Evolutionary conservation across 2,113 vertebrate species (phyloP), one percentile per base, ranked within the genome.

Genomic region (Lepus timidus): DNA sequence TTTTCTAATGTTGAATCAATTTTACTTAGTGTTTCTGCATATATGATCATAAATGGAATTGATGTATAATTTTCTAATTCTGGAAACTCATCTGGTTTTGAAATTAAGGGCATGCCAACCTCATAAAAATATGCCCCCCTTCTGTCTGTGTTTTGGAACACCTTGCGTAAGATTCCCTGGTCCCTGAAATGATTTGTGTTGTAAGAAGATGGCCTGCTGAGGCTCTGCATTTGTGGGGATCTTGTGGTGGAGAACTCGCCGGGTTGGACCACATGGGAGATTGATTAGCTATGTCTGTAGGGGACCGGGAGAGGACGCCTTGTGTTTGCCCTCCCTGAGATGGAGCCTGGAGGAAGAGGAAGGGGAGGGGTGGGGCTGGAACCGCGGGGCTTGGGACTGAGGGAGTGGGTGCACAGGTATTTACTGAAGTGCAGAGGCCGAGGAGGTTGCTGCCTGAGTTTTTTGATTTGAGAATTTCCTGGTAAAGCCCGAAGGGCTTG

Each of bases 111-210:
- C 55, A 58, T 25, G 12, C 19, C 85, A 74, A 14, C 52, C 27
- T 87, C 73, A 74, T 76, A 88, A 94, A 58, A 80, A 78, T n/a
- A 29, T 76, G 62, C 4, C 36, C 29, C 51, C 76, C 17, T 87
- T 85, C 25, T 44, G 1, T 74, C 23, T 88, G 14, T 61, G 65
- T 82, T 74, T 71, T 87, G 67, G 76, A 92, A 91, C 44, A 94
- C 64, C 71, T 75, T 75, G 27, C 79, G 14, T 75, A 39, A 31
- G 71, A 68, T 62, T 52, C 71, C 71, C 7, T n/a, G 20, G 68
- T 95, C 49, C 10, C 73, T 65, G 49, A 81, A 85, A 74, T 51
- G 64, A 73, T 55, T 83, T 83, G 49, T 82, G 58, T 90, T 89
- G 92, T 89, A 68, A 71, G 55, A 82, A 14, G 39, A 39, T 51